Percentiles rank a stretch among this genome's conserved stretches.
Conservation (phyloP, 1,140 invertebrate genomes). For the Neodiprion fabricii region DNA sequence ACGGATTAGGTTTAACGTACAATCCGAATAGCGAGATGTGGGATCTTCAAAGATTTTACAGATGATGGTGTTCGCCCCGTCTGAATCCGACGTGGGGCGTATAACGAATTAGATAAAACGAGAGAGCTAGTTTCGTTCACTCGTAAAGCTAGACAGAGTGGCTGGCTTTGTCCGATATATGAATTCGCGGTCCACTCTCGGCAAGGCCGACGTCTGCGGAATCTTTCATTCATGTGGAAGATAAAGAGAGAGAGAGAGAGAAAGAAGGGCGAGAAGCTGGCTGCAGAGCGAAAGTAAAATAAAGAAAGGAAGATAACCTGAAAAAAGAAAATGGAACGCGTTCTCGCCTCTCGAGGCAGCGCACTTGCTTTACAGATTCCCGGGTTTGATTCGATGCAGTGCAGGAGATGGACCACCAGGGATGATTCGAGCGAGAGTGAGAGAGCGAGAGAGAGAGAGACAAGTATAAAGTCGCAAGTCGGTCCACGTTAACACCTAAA, state of each 20-base stretch:
- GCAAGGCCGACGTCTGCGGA: neutral
- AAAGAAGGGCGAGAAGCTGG: no score
- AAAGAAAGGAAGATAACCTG: no score
- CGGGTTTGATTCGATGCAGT: neutral
- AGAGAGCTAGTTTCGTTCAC: no score
- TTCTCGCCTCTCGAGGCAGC: neutral
- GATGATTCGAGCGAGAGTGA: neutral
- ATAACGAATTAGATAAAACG: no score
- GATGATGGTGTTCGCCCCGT: no score
- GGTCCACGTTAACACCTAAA: constrained; percentile 18
- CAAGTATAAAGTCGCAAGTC: constrained; percentile 9
- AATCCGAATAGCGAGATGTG: no score
- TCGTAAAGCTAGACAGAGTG: no score
- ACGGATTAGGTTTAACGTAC: no score
- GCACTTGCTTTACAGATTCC: neutral
- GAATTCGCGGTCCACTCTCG: neutral
- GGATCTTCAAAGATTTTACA: no score
- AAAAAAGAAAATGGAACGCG: no score
- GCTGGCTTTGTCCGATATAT: neutral
- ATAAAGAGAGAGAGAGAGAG: neutral
- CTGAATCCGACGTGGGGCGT: no score
- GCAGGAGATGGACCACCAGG: neutral
- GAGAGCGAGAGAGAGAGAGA: constrained; percentile 1
- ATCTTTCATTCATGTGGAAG: constrained; percentile 1
- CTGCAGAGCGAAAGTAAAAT: no score